phyloP scores from a whole-genome alignment of 64 coral and sea anemone genomes.

The Dendrophyllia cribrosa region DNA sequence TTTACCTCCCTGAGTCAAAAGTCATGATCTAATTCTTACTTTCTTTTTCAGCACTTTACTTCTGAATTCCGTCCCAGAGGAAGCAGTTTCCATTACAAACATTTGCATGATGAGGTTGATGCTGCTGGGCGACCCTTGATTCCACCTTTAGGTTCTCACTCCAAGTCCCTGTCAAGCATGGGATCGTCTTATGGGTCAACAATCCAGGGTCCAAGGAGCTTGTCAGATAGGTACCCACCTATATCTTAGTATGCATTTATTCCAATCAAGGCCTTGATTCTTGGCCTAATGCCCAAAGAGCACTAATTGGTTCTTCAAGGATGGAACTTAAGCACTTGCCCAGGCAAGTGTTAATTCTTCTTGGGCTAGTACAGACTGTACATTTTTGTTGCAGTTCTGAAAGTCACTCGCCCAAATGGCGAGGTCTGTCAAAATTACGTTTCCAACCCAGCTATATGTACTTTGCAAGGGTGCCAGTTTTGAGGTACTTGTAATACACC shows the following conservation, averaged over 20 bases:
- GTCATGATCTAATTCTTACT: neutral
- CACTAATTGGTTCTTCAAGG: too few species aligned
- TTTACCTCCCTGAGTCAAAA: neutral
- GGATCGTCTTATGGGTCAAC: constrained; percentile 54
- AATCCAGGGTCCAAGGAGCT: neutral
- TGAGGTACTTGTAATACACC: too few species aligned
- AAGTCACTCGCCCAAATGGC: too few species aligned
- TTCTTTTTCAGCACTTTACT: constrained; percentile 75
- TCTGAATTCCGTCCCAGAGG: constrained; percentile 88
- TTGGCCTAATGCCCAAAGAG: too few species aligned
- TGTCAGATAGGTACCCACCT: constrained; percentile 39
- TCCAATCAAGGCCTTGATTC: too few species aligned
- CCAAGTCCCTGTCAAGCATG: constrained; percentile 53
- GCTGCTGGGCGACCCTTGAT: constrained; percentile 33
- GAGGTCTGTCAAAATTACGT: too few species aligned
- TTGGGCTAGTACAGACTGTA: too few species aligned
- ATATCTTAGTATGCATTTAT: neutral
- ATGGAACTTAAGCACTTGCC: too few species aligned
- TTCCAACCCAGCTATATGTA: too few species aligned
- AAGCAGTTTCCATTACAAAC: constrained; percentile 89
- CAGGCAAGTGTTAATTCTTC: too few species aligned
- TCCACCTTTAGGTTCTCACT: neutral
- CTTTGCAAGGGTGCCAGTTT: too few species aligned
- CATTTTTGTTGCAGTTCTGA: too few species aligned
- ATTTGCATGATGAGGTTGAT: constrained; percentile 59